Conservation (phyloP, 2,888 invertebrate species). For the Alcis repandata region DNA sequence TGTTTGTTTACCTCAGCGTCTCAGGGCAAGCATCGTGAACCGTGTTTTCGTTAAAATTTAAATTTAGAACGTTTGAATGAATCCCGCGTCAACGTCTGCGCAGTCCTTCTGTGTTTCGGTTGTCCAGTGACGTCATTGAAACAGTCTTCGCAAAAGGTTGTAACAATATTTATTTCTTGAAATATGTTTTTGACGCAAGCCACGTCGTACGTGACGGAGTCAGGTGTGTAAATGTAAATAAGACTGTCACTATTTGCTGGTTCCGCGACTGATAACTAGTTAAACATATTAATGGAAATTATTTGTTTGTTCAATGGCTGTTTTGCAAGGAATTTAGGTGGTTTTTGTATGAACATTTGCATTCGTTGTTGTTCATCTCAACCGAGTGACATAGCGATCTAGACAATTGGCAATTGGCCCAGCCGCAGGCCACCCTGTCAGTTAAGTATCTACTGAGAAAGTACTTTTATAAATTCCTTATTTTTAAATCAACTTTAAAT, state of each 20-base stretch:
- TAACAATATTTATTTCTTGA: slow-evolving; percentile 36
- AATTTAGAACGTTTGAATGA: slow-evolving; percentile 53
- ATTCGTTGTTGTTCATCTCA: slow-evolving; percentile 5
- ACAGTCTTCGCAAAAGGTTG: slow-evolving; percentile 27
- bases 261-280: slow-evolving; percentile 11
- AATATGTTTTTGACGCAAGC: slow-evolving; percentile 38
- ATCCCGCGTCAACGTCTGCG: slow-evolving; percentile 46
- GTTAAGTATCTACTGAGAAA: slow-evolving; percentile 18
- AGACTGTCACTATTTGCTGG: slow-evolving; percentile 11
- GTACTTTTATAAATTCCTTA: not conserved
- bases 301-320: slow-evolving; percentile 2
- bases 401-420: slow-evolving; percentile 37
- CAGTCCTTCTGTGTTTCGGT: slow-evolving; percentile 40
- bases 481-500: not conserved
- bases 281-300: slow-evolving; percentile 2
- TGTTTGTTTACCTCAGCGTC: slow-evolving; percentile 43
- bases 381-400: slow-evolving; percentile 32
- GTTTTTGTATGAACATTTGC: not conserved
- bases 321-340: not conserved
- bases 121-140: slow-evolving; percentile 43
- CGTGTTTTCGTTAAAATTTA: slow-evolving; percentile 49
- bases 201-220: slow-evolving; percentile 28
- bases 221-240: slow-evolving; percentile 33
- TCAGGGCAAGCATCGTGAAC: slow-evolving; percentile 47
- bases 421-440: slow-evolving; percentile 32